These are phyloP conservation scores for Amazona vittata DNA, from an alignment of 2,113 vertebrate genomes.

Conservation along the genomic window DNA sequence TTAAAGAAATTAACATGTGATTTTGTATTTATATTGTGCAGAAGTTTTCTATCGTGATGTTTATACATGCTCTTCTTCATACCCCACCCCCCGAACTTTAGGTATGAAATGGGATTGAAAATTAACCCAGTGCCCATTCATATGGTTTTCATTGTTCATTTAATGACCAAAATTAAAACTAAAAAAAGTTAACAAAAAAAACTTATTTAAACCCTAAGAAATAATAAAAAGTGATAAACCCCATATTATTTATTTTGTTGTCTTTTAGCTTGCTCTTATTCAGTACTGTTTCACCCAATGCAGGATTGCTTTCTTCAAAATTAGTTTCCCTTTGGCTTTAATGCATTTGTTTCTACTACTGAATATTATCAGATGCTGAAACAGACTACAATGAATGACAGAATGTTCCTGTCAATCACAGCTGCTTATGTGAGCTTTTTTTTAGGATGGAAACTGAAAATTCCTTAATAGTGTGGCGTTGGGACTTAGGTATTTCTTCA, in stretches of 20 bases:
- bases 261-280: neutral
- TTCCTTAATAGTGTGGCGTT: neutral
- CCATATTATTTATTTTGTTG: neutral
- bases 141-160: neutral
- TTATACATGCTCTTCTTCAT: neutral
- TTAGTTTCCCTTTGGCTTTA: neutral
- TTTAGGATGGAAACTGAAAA: slow-evolving; percentile 35
- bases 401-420: slow-evolving; percentile 38
- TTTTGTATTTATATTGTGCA: neutral
- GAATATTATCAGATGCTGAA: slow-evolving; percentile 28
- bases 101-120: neutral
- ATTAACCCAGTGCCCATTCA: neutral
- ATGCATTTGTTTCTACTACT: neutral
- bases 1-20: neutral
- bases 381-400: neutral
- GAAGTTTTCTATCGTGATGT: neutral
- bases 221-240: neutral
- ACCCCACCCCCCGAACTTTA: neutral
- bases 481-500: neutral
- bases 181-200: neutral
- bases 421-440: slow-evolving; percentile 16
- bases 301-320: neutral
- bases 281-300: neutral
- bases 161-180: neutral
- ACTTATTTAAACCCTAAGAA: neutral